These are phyloP conservation scores for Zaprionus camerounensis DNA, from an alignment of 1,140 invertebrate species.

Conservation along the genomic window DNA sequence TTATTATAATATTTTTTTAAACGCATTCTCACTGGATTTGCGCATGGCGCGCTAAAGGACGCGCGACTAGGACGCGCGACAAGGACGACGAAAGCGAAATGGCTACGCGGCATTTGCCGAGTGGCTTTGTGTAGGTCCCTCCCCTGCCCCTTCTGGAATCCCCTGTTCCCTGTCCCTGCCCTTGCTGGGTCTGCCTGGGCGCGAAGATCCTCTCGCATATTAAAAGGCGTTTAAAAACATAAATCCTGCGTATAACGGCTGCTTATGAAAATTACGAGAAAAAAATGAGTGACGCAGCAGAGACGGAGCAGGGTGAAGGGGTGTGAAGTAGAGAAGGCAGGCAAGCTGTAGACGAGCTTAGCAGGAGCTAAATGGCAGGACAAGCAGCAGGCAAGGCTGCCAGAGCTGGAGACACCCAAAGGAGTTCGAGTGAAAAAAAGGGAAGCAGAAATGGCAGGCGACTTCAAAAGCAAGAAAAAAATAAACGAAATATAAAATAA, in stretches of 20 bases:
- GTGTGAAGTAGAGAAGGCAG: conserved; percentile 22
- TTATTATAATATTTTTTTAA: conserved; percentile 83
- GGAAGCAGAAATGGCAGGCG: conserved; percentile 61
- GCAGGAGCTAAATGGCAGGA: conserved; percentile 35
- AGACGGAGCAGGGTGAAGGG: conserved; percentile 1
- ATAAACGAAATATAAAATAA: conserved; percentile 11
- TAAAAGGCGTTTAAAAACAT: conserved; percentile 84
- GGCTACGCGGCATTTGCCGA: conserved; percentile 75
- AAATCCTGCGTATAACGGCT: conserved; percentile 82
- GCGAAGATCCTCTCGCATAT: conserved; percentile 80
- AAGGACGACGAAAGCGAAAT: conserved; percentile 49
- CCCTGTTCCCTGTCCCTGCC: neutral
- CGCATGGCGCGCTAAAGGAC: conserved; percentile 62
- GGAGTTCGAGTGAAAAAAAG: conserved; percentile 59
- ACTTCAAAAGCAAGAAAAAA: conserved; percentile 66
- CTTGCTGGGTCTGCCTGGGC: conserved; percentile 37
- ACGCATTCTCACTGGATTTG: conserved; percentile 82
- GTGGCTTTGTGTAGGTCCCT: conserved; percentile 72
- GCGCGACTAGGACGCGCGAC: conserved; percentile 55
- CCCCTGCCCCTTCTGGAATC: neutral
- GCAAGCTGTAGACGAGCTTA: conserved; percentile 36
- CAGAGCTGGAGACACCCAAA: conserved; percentile 66
- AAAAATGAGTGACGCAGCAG: conserved; percentile 69
- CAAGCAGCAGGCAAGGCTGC: conserved; percentile 14
- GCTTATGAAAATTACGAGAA: conserved; percentile 83